Evolutionary conservation across 2,113 vertebrate species (phyloP).

Genomic region (Cheilinus undulatus): DNA sequence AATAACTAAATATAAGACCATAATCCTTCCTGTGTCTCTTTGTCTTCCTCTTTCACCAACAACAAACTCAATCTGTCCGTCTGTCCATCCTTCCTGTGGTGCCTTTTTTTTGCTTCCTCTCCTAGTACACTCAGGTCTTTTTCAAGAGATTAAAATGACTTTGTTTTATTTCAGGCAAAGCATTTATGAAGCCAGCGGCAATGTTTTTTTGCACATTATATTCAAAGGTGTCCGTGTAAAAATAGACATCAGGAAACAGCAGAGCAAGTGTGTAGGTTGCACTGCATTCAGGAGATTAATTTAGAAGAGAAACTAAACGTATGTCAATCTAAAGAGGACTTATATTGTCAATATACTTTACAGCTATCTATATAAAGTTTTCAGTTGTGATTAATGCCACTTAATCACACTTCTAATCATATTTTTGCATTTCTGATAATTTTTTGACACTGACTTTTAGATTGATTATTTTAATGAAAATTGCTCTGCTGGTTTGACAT

Average conservation of each 20-base stretch:
- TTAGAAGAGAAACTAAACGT: no score
- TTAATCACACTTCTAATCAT: no score
- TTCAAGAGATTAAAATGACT: slow-evolving; percentile 43
- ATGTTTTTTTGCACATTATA: slow-evolving; percentile 19
- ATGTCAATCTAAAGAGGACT: no score
- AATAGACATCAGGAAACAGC: slow-evolving; percentile 26
- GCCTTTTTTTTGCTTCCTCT: not conserved
- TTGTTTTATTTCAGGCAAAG: slow-evolving; percentile 40
- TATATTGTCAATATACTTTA: no score
- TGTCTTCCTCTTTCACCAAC: slow-evolving; percentile 2
- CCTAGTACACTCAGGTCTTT: slow-evolving; percentile 11
- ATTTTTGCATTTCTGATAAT: no score
- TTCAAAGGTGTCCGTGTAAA: slow-evolving; percentile 34
- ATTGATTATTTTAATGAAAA: no score
- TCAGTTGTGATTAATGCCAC: no score
- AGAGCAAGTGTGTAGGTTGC: not conserved
- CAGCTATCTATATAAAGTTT: no score
- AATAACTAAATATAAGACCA: slow-evolving; percentile 50
- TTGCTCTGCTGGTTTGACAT: no score
- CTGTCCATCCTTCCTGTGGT: not conserved
- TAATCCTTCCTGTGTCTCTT: slow-evolving; percentile 49
- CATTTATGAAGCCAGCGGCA: slow-evolving; percentile 34
- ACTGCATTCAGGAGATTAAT: not conserved
- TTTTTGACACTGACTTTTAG: no score
- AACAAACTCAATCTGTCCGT: slow-evolving; percentile 6